phyloP scores from a whole-genome alignment of 2,797 vertebrate genomes.

The Miichthys miiuy region DNA sequence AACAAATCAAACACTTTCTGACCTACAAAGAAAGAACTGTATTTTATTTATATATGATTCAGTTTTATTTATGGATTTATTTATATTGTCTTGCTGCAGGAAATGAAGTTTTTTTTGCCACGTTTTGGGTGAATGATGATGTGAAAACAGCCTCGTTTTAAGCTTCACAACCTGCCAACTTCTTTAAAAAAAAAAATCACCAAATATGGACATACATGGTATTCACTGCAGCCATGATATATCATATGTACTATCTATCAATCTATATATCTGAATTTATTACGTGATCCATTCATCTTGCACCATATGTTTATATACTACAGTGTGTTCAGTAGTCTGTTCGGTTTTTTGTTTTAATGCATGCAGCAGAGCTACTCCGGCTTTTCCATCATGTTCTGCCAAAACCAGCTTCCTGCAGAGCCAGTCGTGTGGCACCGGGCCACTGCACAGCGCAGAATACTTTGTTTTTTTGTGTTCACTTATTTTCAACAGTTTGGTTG shows the following conservation, averaged over 20 bases:
- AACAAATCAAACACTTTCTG: neutral
- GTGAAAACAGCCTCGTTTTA: neutral
- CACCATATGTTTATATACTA: constrained; percentile 38
- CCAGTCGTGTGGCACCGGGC: constrained; percentile 26
- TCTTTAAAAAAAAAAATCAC: constrained; percentile 18
- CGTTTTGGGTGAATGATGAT: neutral
- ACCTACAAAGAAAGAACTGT: neutral
- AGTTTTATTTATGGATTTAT: no score
- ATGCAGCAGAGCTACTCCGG: constrained; percentile 46
- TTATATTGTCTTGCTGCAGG: neutral
- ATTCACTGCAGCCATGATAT: neutral
- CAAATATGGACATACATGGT: neutral
- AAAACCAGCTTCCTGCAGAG: constrained; percentile 57
- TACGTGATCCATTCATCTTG: constrained; percentile 31
- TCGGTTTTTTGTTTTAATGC: constrained; percentile 40
- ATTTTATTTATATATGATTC: no score
- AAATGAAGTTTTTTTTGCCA: neutral
- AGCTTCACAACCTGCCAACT: neutral
- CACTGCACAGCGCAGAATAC: constrained; percentile 2
- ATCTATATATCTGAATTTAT: constrained; percentile 10
- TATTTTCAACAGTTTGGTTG: constrained; percentile 28
- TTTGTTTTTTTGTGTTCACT: constrained; percentile 37
- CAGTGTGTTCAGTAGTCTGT: constrained; percentile 14
- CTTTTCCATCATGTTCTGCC: constrained; percentile 59
- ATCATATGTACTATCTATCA: neutral